Base-by-base conservation (phyloP, 2,113 vertebrate species). In the Ptychochromis oligacanthus region DNA sequence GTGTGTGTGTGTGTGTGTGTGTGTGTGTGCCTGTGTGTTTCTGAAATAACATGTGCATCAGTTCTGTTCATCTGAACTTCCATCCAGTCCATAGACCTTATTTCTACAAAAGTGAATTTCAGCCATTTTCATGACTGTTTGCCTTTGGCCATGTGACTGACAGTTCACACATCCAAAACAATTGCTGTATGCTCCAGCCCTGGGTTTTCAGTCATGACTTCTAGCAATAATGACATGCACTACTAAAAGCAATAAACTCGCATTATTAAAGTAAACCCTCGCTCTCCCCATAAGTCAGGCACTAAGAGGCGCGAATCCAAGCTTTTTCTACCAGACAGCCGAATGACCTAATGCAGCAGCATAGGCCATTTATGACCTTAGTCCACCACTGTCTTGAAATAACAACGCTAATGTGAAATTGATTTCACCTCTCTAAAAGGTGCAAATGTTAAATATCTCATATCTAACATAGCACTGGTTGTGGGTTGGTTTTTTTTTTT, bases 231-330 rank as follows among this genome's bases (percentile, higher is more conserved):
- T 84, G 75, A 75, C 84, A 65, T 78, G 79, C 38, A 88, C 79
- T 22, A 74, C 79, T 60, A 64, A 74, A 82, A 83, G 79, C 75
- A 84, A 70, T 88, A 62, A 88, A 40, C 75, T 72, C 1, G 6
- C 80, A 60, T 82, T 89, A 87, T 79, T 83, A 61, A 80, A 86
- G 75, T 85, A 85, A 88, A 86, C 83, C 84, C 61, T 22, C 3
- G n/a, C 72, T 26, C 15, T 79, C 58, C 20, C 54, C 24, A 38
- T 36, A 38, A 75, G 76, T 28, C 11, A 67, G 28, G 55, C 60
- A 62, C 52, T 52, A 58, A 77, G 59, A 43, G 8, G 54, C 70
- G 87, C 46, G 43, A 86, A 74, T 70, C 79, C 2, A 24, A 72
- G 59, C 17, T 74, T 64, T 82, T 75, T 70, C 64, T 12, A 58